These are phyloP conservation scores for Sebastes iracundus DNA, from an alignment of 2,797 vertebrate genomes.

Conservation along the genomic window DNA sequence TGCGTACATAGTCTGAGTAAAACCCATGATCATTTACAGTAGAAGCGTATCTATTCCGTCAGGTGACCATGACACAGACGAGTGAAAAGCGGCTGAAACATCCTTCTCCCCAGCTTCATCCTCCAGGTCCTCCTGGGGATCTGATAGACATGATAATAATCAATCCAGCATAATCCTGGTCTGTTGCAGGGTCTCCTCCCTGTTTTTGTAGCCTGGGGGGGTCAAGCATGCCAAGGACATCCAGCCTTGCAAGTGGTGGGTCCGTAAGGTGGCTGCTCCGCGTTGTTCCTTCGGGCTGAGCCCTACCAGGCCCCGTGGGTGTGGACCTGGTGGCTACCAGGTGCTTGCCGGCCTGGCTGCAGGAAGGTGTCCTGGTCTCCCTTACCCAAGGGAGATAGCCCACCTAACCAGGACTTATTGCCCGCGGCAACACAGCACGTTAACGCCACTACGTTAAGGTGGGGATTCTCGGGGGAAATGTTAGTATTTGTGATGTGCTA, in stretches of 20 bases:
- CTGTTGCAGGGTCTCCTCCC: not conserved
- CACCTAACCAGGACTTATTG: not conserved
- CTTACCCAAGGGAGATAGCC: not conserved
- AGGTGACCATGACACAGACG: too few species aligned
- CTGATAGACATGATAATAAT: not conserved
- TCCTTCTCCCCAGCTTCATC: not conserved
- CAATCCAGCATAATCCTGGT: not conserved
- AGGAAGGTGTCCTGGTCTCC: not conserved
- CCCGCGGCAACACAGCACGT: not conserved
- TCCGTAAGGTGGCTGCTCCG: not conserved
- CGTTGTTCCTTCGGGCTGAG: not conserved
- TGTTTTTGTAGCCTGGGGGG: not conserved
- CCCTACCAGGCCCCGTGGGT: not conserved
- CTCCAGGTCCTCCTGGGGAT: not conserved
- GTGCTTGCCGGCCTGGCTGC: not conserved
- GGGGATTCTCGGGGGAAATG: not conserved
- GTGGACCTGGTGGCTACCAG: not conserved
- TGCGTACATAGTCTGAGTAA: not conserved
- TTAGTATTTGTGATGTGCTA: too few species aligned
- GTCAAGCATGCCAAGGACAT: not conserved
- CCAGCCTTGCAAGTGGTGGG: not conserved
- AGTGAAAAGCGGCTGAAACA: too few species aligned
- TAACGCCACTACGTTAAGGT: not conserved
- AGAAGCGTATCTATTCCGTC: too few species aligned
- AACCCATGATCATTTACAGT: not conserved